phyloP scores from a whole-genome alignment of 2,113 vertebrate species.

The Scalopus aquaticus region DNA sequence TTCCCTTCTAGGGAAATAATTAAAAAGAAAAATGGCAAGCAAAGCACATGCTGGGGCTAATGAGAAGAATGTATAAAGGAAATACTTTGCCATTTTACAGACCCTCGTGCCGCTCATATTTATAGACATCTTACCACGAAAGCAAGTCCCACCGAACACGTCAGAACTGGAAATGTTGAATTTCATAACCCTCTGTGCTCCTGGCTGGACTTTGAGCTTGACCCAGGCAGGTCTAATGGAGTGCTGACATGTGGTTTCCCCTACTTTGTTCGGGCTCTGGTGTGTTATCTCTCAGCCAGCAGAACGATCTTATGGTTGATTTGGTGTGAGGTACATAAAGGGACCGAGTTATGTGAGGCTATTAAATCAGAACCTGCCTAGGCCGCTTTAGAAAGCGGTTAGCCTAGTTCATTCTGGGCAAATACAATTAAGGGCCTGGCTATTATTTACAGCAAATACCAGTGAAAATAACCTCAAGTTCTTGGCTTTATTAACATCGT shows the following conservation, averaged over 20 bases:
- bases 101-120: neutral
- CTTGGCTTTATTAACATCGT: conserved; percentile 65
- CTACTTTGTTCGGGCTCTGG: neutral
- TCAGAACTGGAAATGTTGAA: neutral
- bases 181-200: neutral
- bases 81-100: neutral
- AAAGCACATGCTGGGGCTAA: neutral
- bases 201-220: neutral
- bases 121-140: neutral
- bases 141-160: neutral
- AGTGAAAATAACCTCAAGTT: conserved; percentile 61
- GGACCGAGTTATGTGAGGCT: conserved; percentile 45
- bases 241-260: neutral
- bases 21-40: neutral
- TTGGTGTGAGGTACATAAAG: conserved; percentile 2
- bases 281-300: neutral
- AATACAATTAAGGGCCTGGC: conserved; percentile 46
- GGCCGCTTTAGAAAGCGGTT: conserved; percentile 45
- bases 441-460: conserved; percentile 70
- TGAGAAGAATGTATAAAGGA: conserved; percentile 4
- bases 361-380: conserved; percentile 65
- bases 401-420: conserved; percentile 37
- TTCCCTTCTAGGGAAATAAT: neutral
- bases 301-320: conserved; percentile 22
- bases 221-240: neutral